Percentiles rank a stretch among this genome's conserved stretches.
phyloP scores from a whole-genome alignment of 2,888 invertebrate species.

The Phorcus lineatus region DNA sequence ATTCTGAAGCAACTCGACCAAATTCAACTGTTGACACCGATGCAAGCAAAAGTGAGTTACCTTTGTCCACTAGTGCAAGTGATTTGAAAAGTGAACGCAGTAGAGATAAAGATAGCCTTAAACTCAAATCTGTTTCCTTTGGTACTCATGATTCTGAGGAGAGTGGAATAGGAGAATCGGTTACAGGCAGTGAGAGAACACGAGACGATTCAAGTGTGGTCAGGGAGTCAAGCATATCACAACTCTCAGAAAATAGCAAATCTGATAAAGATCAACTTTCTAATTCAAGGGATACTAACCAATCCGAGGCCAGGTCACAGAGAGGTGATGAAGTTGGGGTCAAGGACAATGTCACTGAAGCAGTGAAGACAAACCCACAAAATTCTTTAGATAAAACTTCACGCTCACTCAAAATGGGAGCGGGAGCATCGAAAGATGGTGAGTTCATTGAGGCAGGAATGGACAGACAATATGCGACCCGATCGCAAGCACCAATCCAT shows the following conservation, averaged over 20 bases:
- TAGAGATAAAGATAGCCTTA: not conserved
- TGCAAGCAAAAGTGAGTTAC: not conserved
- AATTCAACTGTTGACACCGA: not conserved
- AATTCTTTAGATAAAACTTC: not conserved
- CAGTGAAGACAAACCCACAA: not conserved
- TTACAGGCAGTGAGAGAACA: not conserved
- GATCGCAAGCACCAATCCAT: slow-evolving; percentile 42
- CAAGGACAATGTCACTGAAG: not conserved
- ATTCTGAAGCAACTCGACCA: not conserved
- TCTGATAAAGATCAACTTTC: not conserved
- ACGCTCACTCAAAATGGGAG: slow-evolving; percentile 52
- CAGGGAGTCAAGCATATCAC: too few relatives aligned
- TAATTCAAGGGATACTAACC: not conserved
- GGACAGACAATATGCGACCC: slow-evolving; percentile 44
- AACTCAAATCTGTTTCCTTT: not conserved
- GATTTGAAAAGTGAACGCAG: not conserved
- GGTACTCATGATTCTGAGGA: not conserved
- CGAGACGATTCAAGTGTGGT: not conserved
- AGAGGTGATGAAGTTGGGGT: not conserved
- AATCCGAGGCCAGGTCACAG: not conserved
- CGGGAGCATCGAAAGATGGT: slow-evolving; percentile 60
- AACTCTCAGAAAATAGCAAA: too few relatives aligned
- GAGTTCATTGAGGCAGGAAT: slow-evolving; percentile 45
- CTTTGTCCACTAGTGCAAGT: not conserved
- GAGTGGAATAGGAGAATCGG: not conserved